phyloP scores from a whole-genome alignment of 2,888 invertebrate genomes.

The Platerodrilus igneus region DNA sequence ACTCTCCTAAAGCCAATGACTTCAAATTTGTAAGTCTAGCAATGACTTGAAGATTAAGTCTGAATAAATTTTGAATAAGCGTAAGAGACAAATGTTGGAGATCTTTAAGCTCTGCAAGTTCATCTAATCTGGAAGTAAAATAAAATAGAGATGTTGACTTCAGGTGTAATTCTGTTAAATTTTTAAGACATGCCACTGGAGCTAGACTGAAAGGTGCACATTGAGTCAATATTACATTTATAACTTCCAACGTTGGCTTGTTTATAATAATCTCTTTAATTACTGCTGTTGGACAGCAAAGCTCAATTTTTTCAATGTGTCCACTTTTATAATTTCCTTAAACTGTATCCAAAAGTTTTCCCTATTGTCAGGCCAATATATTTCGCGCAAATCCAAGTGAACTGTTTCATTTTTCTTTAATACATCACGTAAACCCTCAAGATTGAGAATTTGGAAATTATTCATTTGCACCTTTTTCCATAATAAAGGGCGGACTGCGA shows the following conservation, averaged over 20 bases:
- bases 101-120: slow-evolving; percentile 58
- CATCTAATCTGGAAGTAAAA: slow-evolving; percentile 58
- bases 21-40: slow-evolving; percentile 62
- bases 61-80: slow-evolving; percentile 53
- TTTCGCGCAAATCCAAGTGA: slow-evolving; percentile 77
- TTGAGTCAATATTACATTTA: slow-evolving; percentile 68
- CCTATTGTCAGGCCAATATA: slow-evolving; percentile 61
- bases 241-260: slow-evolving; percentile 59
- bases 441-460: too few relatives aligned
- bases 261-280: slow-evolving; percentile 63
- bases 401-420: too few relatives aligned
- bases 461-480: too few relatives aligned
- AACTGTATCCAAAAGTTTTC: slow-evolving; percentile 69
- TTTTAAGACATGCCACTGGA: slow-evolving; percentile 55
- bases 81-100: slow-evolving; percentile 64
- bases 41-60: slow-evolving; percentile 49
- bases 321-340: slow-evolving; percentile 59
- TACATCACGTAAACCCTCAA: too few relatives aligned
- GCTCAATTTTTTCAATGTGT: slow-evolving; percentile 54
- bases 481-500: too few relatives aligned
- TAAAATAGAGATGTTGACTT: slow-evolving; percentile 67
- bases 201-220: slow-evolving; percentile 62
- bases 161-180: slow-evolving; percentile 67
- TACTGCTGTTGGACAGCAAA: slow-evolving; percentile 64
- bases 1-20: slow-evolving; percentile 77